Conservation (phyloP, 2,888 invertebrate species). For the Drosophila infuscata region DNA sequence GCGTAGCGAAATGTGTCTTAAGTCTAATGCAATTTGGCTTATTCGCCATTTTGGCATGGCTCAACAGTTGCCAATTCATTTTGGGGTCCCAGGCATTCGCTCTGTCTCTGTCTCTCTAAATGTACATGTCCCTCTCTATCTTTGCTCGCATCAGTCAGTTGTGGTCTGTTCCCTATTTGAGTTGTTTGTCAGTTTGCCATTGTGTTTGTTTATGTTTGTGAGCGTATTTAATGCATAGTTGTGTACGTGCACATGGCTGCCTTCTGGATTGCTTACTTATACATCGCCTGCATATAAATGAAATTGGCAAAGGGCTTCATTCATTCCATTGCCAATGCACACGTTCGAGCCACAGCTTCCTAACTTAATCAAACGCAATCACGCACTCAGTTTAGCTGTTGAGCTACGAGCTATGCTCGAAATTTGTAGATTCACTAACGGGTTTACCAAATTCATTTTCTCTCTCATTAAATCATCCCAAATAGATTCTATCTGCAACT, state of each 20-base stretch:
- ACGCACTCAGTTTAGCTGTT: slow-evolving; percentile 1
- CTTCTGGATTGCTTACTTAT: slow-evolving; percentile 52
- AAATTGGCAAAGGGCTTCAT: slow-evolving; percentile 62
- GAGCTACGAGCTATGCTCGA: background rate
- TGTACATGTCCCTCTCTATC: slow-evolving; percentile 4
- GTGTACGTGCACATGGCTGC: slow-evolving; percentile 55
- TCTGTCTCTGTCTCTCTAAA: background rate
- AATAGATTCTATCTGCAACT: background rate
- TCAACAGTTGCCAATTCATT: slow-evolving; percentile 58
- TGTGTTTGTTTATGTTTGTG: slow-evolving; percentile 3
- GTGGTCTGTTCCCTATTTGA: background rate
- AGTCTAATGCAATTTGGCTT: slow-evolving; percentile 59
- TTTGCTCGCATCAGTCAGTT: slow-evolving; percentile 15
- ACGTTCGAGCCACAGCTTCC: slow-evolving; percentile 26
- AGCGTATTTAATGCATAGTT: slow-evolving; percentile 51
- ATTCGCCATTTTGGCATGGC: slow-evolving; percentile 55
- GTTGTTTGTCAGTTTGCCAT: slow-evolving; percentile 29
- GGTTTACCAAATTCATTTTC: background rate
- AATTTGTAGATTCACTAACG: background rate
- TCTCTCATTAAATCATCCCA: background rate
- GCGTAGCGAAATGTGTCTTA: slow-evolving; percentile 15
- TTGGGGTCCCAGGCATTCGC: slow-evolving; percentile 3
- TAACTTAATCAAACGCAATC: slow-evolving; percentile 19
- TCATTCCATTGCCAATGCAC: slow-evolving; percentile 70
- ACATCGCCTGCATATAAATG: slow-evolving; percentile 64